Base-by-base conservation (phyloP, 2,888 invertebrate genomes). In the Acronicta aceris region DNA sequence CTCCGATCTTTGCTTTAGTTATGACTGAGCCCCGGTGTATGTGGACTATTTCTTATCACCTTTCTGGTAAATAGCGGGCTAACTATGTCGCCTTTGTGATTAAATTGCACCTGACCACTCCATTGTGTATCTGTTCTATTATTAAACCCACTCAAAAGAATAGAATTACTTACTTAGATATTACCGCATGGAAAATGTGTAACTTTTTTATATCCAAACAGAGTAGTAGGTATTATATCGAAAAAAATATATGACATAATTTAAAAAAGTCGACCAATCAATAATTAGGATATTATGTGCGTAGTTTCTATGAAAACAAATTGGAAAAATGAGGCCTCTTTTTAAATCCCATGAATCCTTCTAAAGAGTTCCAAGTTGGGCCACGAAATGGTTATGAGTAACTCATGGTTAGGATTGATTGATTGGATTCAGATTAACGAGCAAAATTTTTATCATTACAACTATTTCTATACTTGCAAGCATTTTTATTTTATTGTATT, bases 101-200 rank as follows among this genome's bases (percentile, higher is more conserved):
- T 47, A 59, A 65, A 74, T 72, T 65, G 43, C 59, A 47, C 42
- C 45, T 59, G 48, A 46, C 42, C 12, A 43, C 46, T 62, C 30
- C 48, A 46, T 72, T 69, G 63, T 55, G 51, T 65, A 54, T 69
- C 16, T 56, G 30, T 53, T 51, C 43, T 69, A 65, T 72, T 70
- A 58, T 60, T 10, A 21, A 38, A 5, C 17, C 8, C 21, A 36
- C 41, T 55, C 42, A 66, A 52, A 55, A 45, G 30, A 65, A 9
- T 17, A 13, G 38, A 41, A 40, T 42, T 42, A 36, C 15, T 43
- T 51, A 36, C 43, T 5, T 58, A 47, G 13, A 40, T n/a, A 17
- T 42, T 3, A 12, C 13, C n/a, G n/a, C n/a, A 38, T 16, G 25
- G 36, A 41, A 5, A 63, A 41, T 57, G 38, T 6, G 13, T 7